A percentile compares a stretch with the other conserved stretches of the same genome.
Evolutionary conservation across 2,113 vertebrate genomes (phyloP).

Genomic region (Rhinogobius similis): DNA sequence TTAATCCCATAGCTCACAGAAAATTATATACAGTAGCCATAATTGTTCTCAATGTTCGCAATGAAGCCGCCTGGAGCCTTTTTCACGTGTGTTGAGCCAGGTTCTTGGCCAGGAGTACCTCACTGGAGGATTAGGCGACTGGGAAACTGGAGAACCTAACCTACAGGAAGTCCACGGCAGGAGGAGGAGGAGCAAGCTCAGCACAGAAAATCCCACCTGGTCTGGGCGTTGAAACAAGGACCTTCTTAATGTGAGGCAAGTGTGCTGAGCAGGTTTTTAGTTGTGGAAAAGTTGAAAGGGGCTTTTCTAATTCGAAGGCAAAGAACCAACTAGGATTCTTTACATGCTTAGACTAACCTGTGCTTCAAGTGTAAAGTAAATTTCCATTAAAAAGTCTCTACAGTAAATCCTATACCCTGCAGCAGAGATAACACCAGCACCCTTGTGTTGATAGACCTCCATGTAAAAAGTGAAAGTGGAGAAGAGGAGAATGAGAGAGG

Average conservation of each 20-base stretch:
- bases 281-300: background rate
- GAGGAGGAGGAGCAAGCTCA: too few species aligned
- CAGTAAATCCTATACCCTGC: background rate
- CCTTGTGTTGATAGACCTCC: constrained; percentile 28
- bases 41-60: too few species aligned
- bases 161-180: too few species aligned
- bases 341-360: background rate
- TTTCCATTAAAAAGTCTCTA: background rate
- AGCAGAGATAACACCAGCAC: background rate
- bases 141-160: too few species aligned
- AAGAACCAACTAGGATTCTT: background rate
- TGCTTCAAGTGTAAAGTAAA: background rate
- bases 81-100: too few species aligned
- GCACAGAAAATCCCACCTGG: too few species aligned
- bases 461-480: constrained; percentile 36
- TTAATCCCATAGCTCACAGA: background rate
- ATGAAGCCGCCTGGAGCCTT: too few species aligned
- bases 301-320: background rate
- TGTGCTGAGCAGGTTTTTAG: background rate
- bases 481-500: constrained; percentile 23
- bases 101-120: too few species aligned
- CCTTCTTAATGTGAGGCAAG: too few species aligned
- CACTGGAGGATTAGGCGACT: too few species aligned
- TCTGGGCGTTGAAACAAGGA: too few species aligned
- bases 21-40: too few species aligned